A percentile compares a stretch with the other conserved stretches of the same genome.
phyloP scores from a whole-genome alignment of 2,113 vertebrate species.

The Myotis yumanensis region DNA sequence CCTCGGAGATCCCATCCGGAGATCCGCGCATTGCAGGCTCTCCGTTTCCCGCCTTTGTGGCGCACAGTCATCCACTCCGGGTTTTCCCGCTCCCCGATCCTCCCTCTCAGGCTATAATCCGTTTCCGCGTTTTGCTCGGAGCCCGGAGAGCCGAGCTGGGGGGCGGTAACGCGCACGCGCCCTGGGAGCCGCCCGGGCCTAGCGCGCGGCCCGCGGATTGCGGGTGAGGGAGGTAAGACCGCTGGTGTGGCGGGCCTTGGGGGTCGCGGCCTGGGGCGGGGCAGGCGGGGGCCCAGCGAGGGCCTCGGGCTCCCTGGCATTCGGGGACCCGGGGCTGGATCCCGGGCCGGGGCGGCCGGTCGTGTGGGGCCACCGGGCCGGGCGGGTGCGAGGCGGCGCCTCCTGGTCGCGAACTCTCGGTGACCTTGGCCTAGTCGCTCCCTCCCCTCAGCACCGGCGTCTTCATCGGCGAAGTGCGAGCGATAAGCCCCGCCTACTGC shows the following conservation, averaged over 20 bases:
- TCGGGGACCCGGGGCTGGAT: not conserved
- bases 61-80: fast-evolving
- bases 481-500: not conserved
- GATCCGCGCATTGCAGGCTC: fast-evolving
- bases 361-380: not conserved
- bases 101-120: fast-evolving
- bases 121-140: not conserved
- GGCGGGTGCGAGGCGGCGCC: constrained; percentile 31
- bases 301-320: not conserved
- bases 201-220: constrained; percentile 53
- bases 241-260: not conserved
- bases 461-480: not conserved
- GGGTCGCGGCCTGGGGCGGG: not conserved
- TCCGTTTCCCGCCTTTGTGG: fast-evolving
- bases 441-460: not conserved
- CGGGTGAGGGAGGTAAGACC: constrained; percentile 54
- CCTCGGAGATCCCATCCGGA: fast-evolving
- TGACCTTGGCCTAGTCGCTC: constrained; percentile 16
- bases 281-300: not conserved
- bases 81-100: constrained; percentile 39
- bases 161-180: constrained; percentile 75
- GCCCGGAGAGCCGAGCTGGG: not conserved
- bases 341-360: too few species aligned
- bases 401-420: not conserved
- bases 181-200: constrained; percentile 29